Evolutionary conservation across 2,888 invertebrate genomes (phyloP).

Genomic region (Tubulanus polymorphus): DNA sequence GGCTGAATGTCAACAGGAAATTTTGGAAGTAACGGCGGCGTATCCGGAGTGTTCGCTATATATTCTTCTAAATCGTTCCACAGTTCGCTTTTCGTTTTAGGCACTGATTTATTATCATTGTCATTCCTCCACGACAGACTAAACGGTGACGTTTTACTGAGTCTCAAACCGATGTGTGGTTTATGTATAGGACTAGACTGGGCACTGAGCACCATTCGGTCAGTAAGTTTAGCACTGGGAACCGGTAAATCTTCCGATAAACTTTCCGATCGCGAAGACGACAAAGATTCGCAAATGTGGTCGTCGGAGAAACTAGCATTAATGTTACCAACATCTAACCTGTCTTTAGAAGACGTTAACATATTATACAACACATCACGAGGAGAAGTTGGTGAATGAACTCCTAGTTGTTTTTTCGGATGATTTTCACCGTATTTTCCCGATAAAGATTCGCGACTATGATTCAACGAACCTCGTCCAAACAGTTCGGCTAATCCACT

Average conservation of each 20-base stretch:
- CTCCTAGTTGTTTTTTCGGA: background rate
- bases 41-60: slow-evolving; percentile 27
- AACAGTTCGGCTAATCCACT: no score
- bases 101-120: no score
- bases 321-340: no score
- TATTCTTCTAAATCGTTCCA: slow-evolving; percentile 26
- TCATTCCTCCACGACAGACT: no score
- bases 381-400: background rate
- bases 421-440: no score
- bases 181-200: background rate
- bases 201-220: background rate
- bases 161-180: no score
- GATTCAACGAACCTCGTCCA: background rate
- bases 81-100: no score
- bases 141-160: no score
- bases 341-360: background rate
- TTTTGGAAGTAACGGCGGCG: background rate
- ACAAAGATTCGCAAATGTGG: background rate
- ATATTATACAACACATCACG: background rate
- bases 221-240: background rate
- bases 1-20: slow-evolving; percentile 6
- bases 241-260: background rate
- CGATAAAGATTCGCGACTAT: background rate
- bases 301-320: no score
- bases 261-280: background rate